phyloP scores from a whole-genome alignment of 2,113 vertebrate species.

The Ceuthmochares aereus region DNA sequence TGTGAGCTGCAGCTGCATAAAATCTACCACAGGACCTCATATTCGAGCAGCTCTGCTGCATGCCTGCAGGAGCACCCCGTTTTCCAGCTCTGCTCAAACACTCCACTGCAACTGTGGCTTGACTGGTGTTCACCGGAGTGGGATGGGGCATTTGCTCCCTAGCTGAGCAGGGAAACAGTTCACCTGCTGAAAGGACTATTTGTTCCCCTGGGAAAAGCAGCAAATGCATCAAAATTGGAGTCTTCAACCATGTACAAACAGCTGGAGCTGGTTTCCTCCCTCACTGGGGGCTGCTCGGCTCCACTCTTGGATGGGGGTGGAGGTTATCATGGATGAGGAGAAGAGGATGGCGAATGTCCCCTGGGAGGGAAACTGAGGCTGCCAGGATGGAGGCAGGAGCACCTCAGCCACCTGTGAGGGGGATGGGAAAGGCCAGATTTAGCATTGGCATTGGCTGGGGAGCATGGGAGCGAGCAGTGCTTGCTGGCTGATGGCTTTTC shows the following conservation, averaged over 20 bases:
- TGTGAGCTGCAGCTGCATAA: accelerated
- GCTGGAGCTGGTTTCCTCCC: background rate
- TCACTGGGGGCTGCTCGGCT: background rate
- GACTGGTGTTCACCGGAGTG: accelerated
- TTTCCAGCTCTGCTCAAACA: background rate
- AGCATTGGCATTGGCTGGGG: background rate
- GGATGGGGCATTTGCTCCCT: accelerated
- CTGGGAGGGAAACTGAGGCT: background rate
- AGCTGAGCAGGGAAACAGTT: background rate
- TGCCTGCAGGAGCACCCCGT: background rate
- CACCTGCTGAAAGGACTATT: background rate
- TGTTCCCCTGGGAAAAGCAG: background rate
- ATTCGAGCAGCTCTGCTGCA: background rate
- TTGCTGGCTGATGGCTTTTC: accelerated
- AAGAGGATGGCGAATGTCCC: background rate
- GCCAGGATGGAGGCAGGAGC: background rate
- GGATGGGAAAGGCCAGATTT: background rate
- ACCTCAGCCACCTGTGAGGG: background rate
- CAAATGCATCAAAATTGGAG: background rate
- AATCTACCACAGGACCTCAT: too few relatives aligned
- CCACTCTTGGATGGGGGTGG: background rate
- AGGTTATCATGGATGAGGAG: background rate
- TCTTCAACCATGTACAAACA: accelerated
- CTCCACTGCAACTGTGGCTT: accelerated
- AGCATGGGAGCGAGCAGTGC: background rate